Percentiles rank a stretch among this genome's conserved stretches.
phyloP scores from a whole-genome alignment of 2,888 invertebrate species.

The Atethmia centrago region DNA sequence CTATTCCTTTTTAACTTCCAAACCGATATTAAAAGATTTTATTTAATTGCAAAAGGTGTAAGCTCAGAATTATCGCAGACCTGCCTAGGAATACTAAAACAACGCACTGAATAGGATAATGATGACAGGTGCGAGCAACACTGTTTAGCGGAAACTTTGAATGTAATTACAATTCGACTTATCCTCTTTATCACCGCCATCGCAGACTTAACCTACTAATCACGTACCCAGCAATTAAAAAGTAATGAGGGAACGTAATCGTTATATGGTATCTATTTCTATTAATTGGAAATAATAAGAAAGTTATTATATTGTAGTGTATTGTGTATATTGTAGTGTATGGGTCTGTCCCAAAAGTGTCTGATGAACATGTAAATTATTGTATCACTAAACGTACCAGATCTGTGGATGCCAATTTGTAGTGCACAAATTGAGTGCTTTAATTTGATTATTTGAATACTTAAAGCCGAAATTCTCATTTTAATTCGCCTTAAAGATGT shows the following conservation, averaged over 20 bases:
- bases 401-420: too few relatives aligned
- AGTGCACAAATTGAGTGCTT: not conserved
- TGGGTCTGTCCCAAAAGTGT: not conserved
- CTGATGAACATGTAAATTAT: not conserved
- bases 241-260: constrained; percentile 48
- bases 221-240: constrained; percentile 42
- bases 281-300: constrained; percentile 49
- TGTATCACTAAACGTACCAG: not conserved
- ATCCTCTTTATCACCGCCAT: constrained; percentile 37
- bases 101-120: constrained; percentile 33
- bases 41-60: constrained; percentile 49
- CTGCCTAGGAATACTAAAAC: constrained; percentile 44
- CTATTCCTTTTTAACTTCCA: not conserved
- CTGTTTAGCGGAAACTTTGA: constrained; percentile 39
- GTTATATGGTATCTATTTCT: constrained; percentile 34
- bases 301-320: too few relatives aligned
- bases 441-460: too few relatives aligned
- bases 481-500: not conserved
- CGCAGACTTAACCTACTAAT: constrained; percentile 29
- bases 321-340: not conserved
- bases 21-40: constrained; percentile 27
- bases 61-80: constrained; percentile 9
- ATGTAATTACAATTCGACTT: constrained; percentile 31
- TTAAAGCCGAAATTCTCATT: not conserved
- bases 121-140: constrained; percentile 55